phyloP scores from a whole-genome alignment of 2,888 invertebrate genomes.

The Rhagonycha lutea region DNA sequence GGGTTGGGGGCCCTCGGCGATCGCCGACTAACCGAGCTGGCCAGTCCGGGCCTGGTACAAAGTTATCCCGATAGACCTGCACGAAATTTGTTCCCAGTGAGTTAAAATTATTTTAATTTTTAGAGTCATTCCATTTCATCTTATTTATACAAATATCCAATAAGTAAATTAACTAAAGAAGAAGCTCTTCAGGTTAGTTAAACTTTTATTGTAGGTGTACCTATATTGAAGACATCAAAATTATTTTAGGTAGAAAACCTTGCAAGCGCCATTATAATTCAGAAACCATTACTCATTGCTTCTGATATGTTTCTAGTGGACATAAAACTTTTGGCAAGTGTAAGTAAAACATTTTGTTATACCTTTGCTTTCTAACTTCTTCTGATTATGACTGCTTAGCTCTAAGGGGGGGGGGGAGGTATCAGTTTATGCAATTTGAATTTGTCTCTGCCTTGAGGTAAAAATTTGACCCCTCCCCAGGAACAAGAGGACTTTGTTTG shows the following conservation, averaged over 20 bases:
- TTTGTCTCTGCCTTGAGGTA: too few relatives aligned
- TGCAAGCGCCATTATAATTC: neutral
- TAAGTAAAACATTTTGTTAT: neutral
- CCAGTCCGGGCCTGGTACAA: too few relatives aligned
- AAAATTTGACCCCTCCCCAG: too few relatives aligned
- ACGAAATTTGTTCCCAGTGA: neutral
- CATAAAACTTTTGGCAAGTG: neutral
- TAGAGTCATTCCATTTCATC: neutral
- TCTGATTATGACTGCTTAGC: too few relatives aligned
- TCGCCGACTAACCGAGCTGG: too few relatives aligned
- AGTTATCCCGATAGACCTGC: neutral
- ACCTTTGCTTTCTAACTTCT: too few relatives aligned
- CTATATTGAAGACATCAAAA: neutral
- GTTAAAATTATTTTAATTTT: neutral
- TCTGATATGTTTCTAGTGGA: neutral
- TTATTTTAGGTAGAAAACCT: neutral
- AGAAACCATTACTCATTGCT: neutral
- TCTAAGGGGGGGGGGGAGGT: too few relatives aligned
- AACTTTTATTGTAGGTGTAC: neutral
- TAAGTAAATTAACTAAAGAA: neutral
- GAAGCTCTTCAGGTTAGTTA: neutral
- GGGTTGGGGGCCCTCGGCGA: too few relatives aligned
- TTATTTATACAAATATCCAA: neutral
- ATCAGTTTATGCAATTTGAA: too few relatives aligned
- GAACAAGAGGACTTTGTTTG: too few relatives aligned